Evolutionary conservation across 2,797 vertebrate genomes (phyloP).

Genomic region (Takifugu ocellatus): DNA sequence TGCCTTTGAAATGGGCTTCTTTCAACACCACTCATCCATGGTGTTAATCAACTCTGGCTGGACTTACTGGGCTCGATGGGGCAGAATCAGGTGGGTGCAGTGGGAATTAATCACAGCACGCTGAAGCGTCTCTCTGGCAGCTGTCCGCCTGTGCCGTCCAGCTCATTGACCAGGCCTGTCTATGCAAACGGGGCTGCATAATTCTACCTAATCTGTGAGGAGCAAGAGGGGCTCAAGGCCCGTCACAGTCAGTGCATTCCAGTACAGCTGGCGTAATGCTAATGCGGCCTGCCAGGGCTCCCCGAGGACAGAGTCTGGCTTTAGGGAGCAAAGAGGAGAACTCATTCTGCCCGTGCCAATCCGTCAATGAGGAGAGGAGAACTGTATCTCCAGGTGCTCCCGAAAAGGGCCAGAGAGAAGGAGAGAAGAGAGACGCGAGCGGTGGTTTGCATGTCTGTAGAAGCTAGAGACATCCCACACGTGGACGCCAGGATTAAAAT

Average conservation of each 20-base stretch:
- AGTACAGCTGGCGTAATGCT: conserved; percentile 61
- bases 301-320: conserved; percentile 47
- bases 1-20: background rate
- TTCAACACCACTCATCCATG: background rate
- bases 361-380: conserved; percentile 50
- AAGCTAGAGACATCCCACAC: background rate
- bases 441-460: background rate
- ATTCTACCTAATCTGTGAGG: conserved; percentile 75
- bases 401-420: conserved; percentile 29
- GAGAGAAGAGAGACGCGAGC: conserved; percentile 2
- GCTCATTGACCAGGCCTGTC: conserved; percentile 66
- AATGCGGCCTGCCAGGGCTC: conserved; percentile 63
- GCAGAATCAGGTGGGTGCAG: conserved; percentile 41
- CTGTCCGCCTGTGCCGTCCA: conserved; percentile 64
- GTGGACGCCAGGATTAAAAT: background rate
- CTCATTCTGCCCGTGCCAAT: conserved; percentile 60
- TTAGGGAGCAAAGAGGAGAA: conserved; percentile 46
- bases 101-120: conserved; percentile 57
- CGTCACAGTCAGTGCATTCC: conserved; percentile 59
- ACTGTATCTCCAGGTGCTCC: conserved; percentile 58
- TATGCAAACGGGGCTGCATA: conserved; percentile 64
- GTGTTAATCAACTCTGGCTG: conserved; percentile 53
- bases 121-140: conserved; percentile 64
- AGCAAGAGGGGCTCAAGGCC: conserved; percentile 44
- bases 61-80: conserved; percentile 34